phyloP scores from a whole-genome alignment of 2,113 vertebrate genomes.

The Rhombomys opimus region DNA sequence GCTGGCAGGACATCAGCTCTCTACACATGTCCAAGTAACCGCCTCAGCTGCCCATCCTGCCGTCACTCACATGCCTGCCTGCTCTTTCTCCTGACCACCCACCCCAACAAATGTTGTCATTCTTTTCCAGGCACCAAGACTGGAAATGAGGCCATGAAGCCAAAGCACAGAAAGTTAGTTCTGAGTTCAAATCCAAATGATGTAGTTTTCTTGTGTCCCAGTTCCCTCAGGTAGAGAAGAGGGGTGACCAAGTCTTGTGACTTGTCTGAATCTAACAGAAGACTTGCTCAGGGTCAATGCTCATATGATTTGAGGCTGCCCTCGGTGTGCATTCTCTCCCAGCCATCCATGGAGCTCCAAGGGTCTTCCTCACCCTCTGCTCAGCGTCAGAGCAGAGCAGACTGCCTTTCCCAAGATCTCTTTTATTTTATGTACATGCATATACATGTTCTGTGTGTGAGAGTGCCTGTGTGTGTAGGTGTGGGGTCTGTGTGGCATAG shows the following conservation, averaged over 20 bases:
- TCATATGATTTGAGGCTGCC: background rate
- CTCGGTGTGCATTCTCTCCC: background rate
- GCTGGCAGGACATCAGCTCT: slow-evolving; percentile 2
- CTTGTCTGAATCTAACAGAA: background rate
- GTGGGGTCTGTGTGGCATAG: background rate
- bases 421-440: background rate
- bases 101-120: background rate
- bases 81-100: background rate
- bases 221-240: background rate
- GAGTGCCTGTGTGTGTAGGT: no score
- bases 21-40: background rate
- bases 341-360: background rate
- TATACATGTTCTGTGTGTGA: background rate
- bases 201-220: background rate
- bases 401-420: background rate
- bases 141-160: background rate
- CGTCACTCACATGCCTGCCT: background rate
- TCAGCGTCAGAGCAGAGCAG: accelerated
- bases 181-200: background rate
- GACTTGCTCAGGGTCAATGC: background rate
- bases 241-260: background rate
- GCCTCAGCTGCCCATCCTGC: background rate
- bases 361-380: background rate
- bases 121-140: background rate
- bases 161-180: background rate